These are phyloP conservation scores for Acropternis orthonyx DNA, from an alignment of 2,797 vertebrate species.

Conservation along the genomic window DNA sequence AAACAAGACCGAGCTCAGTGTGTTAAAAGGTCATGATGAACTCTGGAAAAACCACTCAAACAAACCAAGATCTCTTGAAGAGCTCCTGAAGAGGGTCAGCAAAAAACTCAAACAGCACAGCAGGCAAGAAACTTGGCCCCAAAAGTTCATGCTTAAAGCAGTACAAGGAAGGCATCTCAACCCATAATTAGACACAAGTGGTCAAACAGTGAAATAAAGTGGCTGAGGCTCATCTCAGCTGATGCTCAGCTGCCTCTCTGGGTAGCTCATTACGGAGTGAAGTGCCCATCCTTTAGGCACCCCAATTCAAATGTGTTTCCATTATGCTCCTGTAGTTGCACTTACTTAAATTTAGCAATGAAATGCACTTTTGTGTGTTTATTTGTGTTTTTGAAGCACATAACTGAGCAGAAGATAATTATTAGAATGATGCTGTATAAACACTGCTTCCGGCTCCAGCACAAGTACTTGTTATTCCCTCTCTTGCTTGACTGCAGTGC, in stretches of 20 bases:
- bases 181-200: neutral
- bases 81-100: neutral
- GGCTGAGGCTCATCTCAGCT: neutral
- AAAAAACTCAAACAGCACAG: neutral
- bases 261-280: neutral
- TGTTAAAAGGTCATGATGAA: neutral
- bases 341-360: neutral
- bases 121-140: neutral
- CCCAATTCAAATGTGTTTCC: neutral
- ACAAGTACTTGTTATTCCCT: neutral
- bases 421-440: neutral
- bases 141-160: neutral
- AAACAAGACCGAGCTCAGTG: neutral
- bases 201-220: neutral
- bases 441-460: neutral
- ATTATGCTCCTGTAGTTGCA: neutral
- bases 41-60: neutral
- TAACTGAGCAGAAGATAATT: neutral
- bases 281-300: neutral
- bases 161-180: neutral
- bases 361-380: neutral
- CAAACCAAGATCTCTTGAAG: neutral
- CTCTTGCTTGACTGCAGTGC: neutral
- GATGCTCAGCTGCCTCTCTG: neutral
- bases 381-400: neutral